Evolutionary conservation across 2,113 vertebrate genomes (phyloP).

Genomic region (Gymnogyps californianus): DNA sequence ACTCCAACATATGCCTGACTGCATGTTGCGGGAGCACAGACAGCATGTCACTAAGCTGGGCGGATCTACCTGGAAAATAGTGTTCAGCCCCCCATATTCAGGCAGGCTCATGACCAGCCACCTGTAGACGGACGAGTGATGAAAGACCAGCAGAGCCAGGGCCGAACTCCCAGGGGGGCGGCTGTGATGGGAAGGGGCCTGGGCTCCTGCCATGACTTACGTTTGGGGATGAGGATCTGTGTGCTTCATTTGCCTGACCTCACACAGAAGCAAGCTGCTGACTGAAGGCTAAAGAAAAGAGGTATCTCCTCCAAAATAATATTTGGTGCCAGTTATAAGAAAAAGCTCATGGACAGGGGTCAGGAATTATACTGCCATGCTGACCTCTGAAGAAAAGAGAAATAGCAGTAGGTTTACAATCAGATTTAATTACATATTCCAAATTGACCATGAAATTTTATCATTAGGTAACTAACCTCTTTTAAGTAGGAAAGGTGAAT

Average conservation of each 20-base stretch:
- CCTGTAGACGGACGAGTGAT: neutral
- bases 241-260: neutral
- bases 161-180: rapidly evolving
- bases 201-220: neutral
- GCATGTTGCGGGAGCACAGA: neutral
- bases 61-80: neutral
- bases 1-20: neutral
- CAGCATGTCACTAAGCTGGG: neutral
- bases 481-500: conserved; percentile 74
- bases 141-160: neutral
- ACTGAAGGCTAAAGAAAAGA: neutral
- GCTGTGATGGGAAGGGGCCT: neutral
- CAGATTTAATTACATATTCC: conserved; percentile 71
- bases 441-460: conserved; percentile 77
- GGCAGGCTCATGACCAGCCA: neutral
- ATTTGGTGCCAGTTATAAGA: conserved; percentile 51
- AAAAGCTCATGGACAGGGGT: conserved; percentile 60
- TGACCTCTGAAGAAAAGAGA: conserved; percentile 67
- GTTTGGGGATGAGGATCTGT: neutral
- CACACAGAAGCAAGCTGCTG: neutral
- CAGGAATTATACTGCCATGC: conserved; percentile 58
- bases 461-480: conserved; percentile 75
- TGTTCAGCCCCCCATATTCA: neutral
- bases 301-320: neutral
- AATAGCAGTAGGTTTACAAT: conserved; percentile 75